These are phyloP conservation scores for Ips typographus DNA, from an alignment of 1,140 invertebrate species.

Conservation along the genomic window DNA sequence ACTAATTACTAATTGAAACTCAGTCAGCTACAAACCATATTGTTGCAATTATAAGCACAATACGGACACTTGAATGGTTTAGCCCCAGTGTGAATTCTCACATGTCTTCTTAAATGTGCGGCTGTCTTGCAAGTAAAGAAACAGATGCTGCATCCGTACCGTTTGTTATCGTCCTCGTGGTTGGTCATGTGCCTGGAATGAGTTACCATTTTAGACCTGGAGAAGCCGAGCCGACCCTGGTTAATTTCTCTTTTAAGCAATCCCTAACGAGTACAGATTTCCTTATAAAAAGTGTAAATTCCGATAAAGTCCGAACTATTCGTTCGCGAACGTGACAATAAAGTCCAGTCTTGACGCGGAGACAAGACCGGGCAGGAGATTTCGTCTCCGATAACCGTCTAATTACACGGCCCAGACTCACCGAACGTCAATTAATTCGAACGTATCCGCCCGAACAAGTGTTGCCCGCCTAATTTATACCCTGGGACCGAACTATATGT, in stretches of 20 bases:
- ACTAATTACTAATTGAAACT: not conserved
- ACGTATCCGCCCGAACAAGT: conserved; percentile 33
- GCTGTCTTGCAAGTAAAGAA: conserved; percentile 64
- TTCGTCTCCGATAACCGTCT: conserved; percentile 42
- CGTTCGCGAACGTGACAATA: conserved; percentile 34
- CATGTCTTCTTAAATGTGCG: conserved; percentile 76
- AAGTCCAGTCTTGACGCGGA: conserved; percentile 32
- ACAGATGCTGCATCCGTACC: conserved; percentile 64
- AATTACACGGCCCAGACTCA: conserved; percentile 42
- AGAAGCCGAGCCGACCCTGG: not conserved
- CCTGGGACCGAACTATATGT: conserved; percentile 19
- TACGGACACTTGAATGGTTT: conserved; percentile 86
- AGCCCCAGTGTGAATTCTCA: conserved; percentile 73
- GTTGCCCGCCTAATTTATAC: conserved; percentile 32
- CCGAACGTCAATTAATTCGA: conserved; percentile 41
- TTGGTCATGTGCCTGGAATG: conserved; percentile 57
- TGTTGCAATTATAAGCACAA: conserved; percentile 77
- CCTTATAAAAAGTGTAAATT: conserved; percentile 25
- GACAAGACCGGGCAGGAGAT: conserved; percentile 36
- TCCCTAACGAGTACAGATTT: conserved; percentile 21
- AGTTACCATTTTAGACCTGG: not conserved
- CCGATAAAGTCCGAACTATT: conserved; percentile 29
- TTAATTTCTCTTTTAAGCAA: conserved; percentile 13
- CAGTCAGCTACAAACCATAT: conserved; percentile 56
- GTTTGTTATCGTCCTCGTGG: conserved; percentile 60